A percentile compares a stretch with the other conserved stretches of the same genome.
Evolutionary conservation across 2,888 invertebrate genomes (phyloP).

Genomic region (Muschampia plurimacula): DNA sequence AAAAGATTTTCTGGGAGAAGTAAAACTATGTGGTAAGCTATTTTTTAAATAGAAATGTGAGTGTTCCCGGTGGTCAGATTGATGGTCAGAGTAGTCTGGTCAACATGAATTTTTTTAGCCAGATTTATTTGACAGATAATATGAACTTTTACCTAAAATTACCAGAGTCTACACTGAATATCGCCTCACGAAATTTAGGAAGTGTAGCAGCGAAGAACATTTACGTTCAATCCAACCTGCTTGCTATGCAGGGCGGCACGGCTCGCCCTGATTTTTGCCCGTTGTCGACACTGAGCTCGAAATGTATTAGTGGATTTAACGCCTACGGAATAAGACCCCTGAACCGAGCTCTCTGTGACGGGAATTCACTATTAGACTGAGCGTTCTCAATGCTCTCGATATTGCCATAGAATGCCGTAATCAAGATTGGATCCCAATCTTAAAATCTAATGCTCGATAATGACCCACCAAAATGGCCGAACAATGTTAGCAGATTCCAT

Average conservation of each 20-base stretch:
- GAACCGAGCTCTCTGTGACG: constrained; percentile 66
- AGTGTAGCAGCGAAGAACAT: constrained; percentile 44
- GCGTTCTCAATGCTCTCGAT: constrained; percentile 27
- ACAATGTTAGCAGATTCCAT: constrained; percentile 30
- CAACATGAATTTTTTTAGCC: no score
- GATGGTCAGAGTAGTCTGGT: no score
- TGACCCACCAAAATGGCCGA: constrained; percentile 33
- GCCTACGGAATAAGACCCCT: constrained; percentile 70
- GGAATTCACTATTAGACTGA: constrained; percentile 68
- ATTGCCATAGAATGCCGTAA: constrained; percentile 40
- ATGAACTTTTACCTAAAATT: constrained; percentile 2
- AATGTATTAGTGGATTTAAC: constrained; percentile 82
- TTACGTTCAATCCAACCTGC: constrained; percentile 57
- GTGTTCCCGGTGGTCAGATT: no score
- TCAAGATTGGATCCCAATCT: constrained; percentile 41
- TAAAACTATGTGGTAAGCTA: no score
- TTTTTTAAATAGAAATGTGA: background rate
- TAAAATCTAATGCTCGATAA: constrained; percentile 40
- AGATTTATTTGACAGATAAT: background rate
- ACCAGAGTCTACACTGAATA: constrained; percentile 23
- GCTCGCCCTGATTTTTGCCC: constrained; percentile 79
- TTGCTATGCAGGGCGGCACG: constrained; percentile 79
- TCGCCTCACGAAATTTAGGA: constrained; percentile 43
- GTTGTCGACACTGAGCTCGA: constrained; percentile 75
- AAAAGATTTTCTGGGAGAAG: no score